Conservation (phyloP, 2,797 vertebrate genomes). For the Coluber constrictor region DNA sequence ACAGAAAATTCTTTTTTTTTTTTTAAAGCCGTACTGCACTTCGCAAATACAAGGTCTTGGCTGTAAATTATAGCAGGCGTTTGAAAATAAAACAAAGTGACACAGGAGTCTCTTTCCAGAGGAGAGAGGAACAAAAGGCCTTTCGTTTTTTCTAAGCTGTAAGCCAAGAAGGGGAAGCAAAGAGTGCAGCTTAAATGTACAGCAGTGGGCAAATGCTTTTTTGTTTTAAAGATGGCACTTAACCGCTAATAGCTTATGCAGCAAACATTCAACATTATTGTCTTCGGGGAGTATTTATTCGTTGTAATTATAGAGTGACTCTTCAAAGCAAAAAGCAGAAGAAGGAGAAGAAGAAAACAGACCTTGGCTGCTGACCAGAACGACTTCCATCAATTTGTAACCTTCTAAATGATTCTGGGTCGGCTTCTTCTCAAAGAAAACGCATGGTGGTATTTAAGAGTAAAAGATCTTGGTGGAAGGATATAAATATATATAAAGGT, state of each 20-base stretch:
- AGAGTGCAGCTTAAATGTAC: background rate
- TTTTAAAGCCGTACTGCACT: background rate
- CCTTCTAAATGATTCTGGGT: background rate
- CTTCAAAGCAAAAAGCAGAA: background rate
- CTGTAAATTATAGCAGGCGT: background rate
- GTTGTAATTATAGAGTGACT: background rate
- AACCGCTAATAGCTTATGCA: constrained; percentile 3
- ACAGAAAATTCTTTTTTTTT: background rate
- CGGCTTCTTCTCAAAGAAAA: background rate
- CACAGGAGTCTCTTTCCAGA: background rate
- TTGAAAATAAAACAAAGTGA: background rate
- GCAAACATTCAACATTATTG: background rate
- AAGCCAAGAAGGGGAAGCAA: background rate
- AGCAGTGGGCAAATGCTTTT: background rate
- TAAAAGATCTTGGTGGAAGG: background rate
- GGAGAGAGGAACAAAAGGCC: background rate
- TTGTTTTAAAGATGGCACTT: constrained; percentile 4
- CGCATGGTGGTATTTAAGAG: background rate
- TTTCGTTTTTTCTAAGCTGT: background rate
- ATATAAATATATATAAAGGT: background rate
- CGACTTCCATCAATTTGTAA: background rate
- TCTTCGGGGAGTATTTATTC: constrained; percentile 8
- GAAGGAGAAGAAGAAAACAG: background rate
- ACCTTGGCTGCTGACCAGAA: constrained; percentile 1
- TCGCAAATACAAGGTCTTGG: background rate